Evolutionary conservation across 2,113 vertebrate species (phyloP).

Genomic region (Anolis carolinensis): DNA sequence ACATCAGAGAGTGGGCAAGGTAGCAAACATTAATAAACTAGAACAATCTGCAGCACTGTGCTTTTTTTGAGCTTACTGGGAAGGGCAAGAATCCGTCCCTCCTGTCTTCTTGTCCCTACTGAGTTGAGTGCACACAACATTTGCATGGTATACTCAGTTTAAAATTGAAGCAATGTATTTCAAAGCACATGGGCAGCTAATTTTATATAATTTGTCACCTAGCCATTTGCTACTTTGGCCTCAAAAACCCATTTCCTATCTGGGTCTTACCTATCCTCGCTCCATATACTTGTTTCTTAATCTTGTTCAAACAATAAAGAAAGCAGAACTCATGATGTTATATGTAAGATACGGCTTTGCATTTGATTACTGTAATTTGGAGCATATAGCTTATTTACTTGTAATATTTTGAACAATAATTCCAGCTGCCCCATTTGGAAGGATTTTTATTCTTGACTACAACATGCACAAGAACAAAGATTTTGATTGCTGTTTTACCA

Average conservation of each 20-base stretch:
- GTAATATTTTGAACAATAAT: slow-evolving; percentile 63
- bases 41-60: too few relatives aligned
- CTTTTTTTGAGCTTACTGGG: too few relatives aligned
- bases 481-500: slow-evolving; percentile 72
- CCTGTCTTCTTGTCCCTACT: too few relatives aligned
- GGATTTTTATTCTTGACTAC: slow-evolving; percentile 68
- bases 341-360: slow-evolving; percentile 21
- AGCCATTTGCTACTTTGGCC: background rate
- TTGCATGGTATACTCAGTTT: too few relatives aligned
- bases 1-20: too few relatives aligned
- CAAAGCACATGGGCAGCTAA: too few relatives aligned
- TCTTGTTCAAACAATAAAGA: slow-evolving; percentile 33
- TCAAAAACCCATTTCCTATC: too few relatives aligned
- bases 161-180: too few relatives aligned
- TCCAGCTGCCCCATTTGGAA: slow-evolving; percentile 57
- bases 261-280: background rate
- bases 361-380: slow-evolving; percentile 60
- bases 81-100: too few relatives aligned
- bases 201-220: too few relatives aligned
- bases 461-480: slow-evolving; percentile 71
- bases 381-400: slow-evolving; percentile 64
- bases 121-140: too few relatives aligned
- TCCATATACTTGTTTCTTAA: background rate
- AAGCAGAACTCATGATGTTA: slow-evolving; percentile 33
- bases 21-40: too few relatives aligned